Conservation (phyloP, 2,888 invertebrate genomes). For the Amblyjoppa fuscipennis region DNA sequence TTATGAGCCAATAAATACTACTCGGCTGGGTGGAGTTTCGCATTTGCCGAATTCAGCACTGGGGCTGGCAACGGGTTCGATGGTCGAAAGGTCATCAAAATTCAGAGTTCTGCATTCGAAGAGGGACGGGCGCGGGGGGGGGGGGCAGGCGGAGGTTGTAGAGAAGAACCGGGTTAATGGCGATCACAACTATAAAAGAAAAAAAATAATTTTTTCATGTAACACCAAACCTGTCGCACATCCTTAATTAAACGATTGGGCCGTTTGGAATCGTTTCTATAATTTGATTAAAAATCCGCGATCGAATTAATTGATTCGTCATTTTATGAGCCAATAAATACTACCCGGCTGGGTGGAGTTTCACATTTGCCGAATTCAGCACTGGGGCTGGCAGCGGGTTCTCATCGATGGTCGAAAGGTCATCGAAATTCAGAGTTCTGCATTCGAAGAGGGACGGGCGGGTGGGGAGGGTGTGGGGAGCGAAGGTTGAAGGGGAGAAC, state of each 20-base stretch:
- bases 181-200: not conserved
- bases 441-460: not conserved
- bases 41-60: not conserved
- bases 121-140: not conserved
- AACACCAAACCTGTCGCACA: no score
- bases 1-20: not conserved
- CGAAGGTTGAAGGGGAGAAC: not conserved
- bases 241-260: not conserved
- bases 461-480: no score
- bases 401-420: constrained; percentile 21
- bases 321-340: not conserved
- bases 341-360: not conserved
- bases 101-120: not conserved
- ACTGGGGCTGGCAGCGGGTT: not conserved
- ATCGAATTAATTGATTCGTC: not conserved
- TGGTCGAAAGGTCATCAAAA: constrained; percentile 30
- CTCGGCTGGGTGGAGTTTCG: not conserved
- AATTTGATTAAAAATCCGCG: not conserved
- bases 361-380: not conserved
- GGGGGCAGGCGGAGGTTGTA: not conserved
- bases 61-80: constrained; percentile 4
- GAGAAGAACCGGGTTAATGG: not conserved
- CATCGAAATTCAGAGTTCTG: constrained; percentile 2
- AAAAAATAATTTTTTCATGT: no score
- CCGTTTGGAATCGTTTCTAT: not conserved